Percentiles rank a stretch among this genome's conserved stretches.
phyloP scores from a whole-genome alignment of 2,113 vertebrate genomes.

The Odocoileus hemionus region DNA sequence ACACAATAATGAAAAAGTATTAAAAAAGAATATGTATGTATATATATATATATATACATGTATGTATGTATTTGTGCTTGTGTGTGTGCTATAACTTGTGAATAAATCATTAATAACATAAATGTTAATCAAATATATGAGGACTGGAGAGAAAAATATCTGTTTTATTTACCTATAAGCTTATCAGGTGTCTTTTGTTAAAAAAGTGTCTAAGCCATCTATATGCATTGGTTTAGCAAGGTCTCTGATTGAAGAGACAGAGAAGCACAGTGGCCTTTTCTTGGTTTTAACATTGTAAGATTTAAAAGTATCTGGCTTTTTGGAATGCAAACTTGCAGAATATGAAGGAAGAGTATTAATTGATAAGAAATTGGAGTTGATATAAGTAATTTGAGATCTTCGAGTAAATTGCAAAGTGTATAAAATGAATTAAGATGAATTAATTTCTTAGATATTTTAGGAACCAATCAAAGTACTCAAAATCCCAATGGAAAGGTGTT shows the following conservation, averaged over 20 bases:
- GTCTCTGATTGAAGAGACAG: not conserved
- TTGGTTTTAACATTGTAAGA: not conserved
- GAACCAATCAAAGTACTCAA: constrained; percentile 17
- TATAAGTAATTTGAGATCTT: constrained; percentile 21
- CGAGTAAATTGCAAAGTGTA: not conserved
- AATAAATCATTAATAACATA: not conserved
- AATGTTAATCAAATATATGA: not conserved
- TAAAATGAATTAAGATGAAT: constrained; percentile 40
- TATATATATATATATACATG: not conserved
- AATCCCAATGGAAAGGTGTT: constrained; percentile 39
- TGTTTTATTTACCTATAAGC: not conserved
- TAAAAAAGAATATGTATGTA: not conserved
- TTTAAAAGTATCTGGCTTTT: constrained; percentile 4
- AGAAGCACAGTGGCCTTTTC: not conserved
- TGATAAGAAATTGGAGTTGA: not conserved
- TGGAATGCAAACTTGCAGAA: not conserved
- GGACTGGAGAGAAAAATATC: not conserved
- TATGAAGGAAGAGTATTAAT: not conserved
- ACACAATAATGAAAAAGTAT: not conserved
- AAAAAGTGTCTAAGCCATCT: not conserved
- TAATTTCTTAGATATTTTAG: constrained; percentile 34
- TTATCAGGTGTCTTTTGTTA: not conserved
- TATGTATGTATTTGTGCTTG: not conserved
- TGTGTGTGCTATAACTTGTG: not conserved
- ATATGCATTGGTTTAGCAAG: not conserved